Conservation (phyloP, 1,140 invertebrate species). For the Eupeodes corollae region DNA sequence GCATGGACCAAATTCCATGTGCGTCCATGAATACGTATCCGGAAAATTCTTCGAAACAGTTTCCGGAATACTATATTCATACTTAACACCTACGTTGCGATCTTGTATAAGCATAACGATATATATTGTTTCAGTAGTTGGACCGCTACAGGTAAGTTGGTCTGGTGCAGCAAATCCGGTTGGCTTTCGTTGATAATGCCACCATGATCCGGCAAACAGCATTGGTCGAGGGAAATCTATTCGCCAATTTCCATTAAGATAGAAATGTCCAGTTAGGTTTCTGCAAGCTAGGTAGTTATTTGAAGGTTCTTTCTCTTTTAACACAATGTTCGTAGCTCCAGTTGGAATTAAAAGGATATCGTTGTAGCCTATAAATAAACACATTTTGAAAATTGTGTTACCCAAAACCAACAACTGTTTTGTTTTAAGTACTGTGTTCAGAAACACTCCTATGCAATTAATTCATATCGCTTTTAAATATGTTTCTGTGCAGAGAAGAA, state of each 20-base stretch:
- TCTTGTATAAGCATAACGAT: conserved; percentile 80
- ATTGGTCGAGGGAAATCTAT: conserved; percentile 78
- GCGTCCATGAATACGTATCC: conserved; percentile 68
- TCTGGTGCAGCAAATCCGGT: conserved; percentile 73
- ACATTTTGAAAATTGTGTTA: too few species aligned
- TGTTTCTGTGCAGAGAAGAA: too few species aligned
- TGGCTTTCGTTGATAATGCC: conserved; percentile 75
- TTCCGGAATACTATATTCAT: conserved; percentile 83
- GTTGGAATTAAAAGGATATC: conserved; percentile 83
- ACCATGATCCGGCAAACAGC: conserved; percentile 68
- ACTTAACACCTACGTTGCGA: conserved; percentile 71
- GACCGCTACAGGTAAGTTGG: conserved; percentile 68
- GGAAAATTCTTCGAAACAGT: conserved; percentile 50
- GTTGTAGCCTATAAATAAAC: too few species aligned
- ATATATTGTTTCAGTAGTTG: conserved; percentile 75
- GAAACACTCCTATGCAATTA: too few species aligned
- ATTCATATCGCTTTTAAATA: too few species aligned
- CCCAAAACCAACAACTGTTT: too few species aligned
- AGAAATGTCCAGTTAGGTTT: conserved; percentile 71
- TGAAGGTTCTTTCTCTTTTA: conserved; percentile 68
- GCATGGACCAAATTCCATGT: conserved; percentile 69
- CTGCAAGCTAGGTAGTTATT: conserved; percentile 90
- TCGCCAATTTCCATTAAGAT: conserved; percentile 86
- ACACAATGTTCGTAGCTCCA: conserved; percentile 86
- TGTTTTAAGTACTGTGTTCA: too few species aligned